Conservation (phyloP, 2,113 vertebrate species). For the Ptyas mucosa region DNA sequence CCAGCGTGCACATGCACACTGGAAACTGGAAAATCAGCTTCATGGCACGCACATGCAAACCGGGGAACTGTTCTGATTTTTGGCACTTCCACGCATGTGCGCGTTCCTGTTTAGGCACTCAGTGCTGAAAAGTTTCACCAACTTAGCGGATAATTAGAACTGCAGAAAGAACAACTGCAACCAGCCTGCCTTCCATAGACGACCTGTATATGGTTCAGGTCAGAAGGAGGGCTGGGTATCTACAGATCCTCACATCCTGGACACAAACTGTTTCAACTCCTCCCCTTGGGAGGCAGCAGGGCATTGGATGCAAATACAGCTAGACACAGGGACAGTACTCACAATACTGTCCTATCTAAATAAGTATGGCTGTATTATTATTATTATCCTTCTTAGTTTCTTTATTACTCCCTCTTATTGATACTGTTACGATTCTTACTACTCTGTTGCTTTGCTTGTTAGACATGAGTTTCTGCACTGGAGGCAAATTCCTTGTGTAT, state of each 20-base stretch:
- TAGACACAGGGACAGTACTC: not conserved
- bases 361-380: not conserved
- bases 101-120: too few species aligned
- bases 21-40: too few species aligned
- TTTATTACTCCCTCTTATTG: not conserved
- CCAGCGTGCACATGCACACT: too few species aligned
- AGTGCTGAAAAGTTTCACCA: too few species aligned
- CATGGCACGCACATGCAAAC: too few species aligned
- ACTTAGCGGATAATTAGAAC: not conserved
- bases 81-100: too few species aligned
- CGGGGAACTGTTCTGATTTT: too few species aligned
- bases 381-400: not conserved
- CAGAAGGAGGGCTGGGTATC: not conserved
- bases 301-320: too few species aligned
- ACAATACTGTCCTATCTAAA: not conserved
- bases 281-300: not conserved
- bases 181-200: too few species aligned
- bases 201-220: not conserved
- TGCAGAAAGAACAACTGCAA: too few species aligned
- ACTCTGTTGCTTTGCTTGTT: not conserved
- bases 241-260: not conserved
- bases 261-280: not conserved
- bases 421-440: not conserved
- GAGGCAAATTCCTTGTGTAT: not conserved
- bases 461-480: not conserved